Conservation (phyloP, 2,888 invertebrate species). For the Entomobrya proxima region DNA sequence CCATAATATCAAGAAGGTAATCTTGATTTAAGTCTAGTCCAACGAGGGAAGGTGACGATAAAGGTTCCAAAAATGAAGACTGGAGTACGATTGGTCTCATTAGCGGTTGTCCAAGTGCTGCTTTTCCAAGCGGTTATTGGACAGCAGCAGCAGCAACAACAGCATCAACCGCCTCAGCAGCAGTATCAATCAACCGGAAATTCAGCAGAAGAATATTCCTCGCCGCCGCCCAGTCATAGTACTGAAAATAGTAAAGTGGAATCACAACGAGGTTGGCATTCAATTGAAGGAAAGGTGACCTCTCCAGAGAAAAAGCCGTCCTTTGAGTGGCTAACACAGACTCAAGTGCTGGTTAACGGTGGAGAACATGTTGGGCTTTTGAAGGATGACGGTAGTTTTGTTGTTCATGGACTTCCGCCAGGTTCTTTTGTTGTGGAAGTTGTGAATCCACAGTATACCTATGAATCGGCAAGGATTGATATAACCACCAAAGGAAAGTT, state of each 20-base stretch:
- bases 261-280: slow-evolving; percentile 55
- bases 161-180: background rate
- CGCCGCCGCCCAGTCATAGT: too few relatives aligned
- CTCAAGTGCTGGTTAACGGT: slow-evolving; percentile 89
- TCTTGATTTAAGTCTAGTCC: too few relatives aligned
- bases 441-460: slow-evolving; percentile 91
- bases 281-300: slow-evolving; percentile 73
- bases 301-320: slow-evolving; percentile 70
- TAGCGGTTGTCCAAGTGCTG: background rate
- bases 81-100: background rate
- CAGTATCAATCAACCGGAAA: background rate
- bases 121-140: background rate
- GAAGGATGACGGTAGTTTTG: slow-evolving; percentile 93
- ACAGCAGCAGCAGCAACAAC: background rate
- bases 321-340: slow-evolving; percentile 85
- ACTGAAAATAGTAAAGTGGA: slow-evolving; percentile 8
- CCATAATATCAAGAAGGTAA: too few relatives aligned
- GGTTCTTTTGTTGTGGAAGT: slow-evolving; percentile 97
- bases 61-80: background rate
- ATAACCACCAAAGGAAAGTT: slow-evolving; percentile 98
- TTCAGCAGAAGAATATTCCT: slow-evolving; percentile 30
- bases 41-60: too few relatives aligned
- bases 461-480: slow-evolving; percentile 96
- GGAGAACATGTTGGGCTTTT: slow-evolving; percentile 93
- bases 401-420: slow-evolving; percentile 90